These are phyloP conservation scores for Hydraecia micacea DNA, from an alignment of 2,888 invertebrate species.

Conservation along the genomic window DNA sequence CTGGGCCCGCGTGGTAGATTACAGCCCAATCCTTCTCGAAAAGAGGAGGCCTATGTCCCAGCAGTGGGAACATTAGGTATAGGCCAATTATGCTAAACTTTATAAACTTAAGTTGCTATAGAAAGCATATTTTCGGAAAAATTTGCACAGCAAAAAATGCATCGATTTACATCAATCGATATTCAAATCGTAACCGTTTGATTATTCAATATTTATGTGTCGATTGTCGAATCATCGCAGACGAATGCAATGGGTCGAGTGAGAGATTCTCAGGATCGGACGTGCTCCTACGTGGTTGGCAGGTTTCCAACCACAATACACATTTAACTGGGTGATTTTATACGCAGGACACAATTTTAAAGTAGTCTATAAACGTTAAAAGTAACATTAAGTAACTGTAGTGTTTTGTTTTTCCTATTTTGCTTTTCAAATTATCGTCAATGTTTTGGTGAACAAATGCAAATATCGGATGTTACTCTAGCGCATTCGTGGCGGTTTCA, in stretches of 20 bases:
- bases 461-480: conserved; percentile 45
- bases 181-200: conserved; percentile 64
- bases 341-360: conserved; percentile 86
- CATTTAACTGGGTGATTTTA: conserved; percentile 84
- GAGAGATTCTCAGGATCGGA: conserved; percentile 83
- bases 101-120: too few relatives aligned
- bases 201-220: conserved; percentile 81
- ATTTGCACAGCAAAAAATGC: conserved; percentile 16
- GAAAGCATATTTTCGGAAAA: neutral
- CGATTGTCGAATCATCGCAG: conserved; percentile 81
- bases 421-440: conserved; percentile 59
- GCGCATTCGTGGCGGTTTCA: conserved; percentile 34
- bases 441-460: conserved; percentile 54
- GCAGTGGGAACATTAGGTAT: neutral
- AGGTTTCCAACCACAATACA: conserved; percentile 84
- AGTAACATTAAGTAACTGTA: conserved; percentile 81
- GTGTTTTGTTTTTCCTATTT: conserved; percentile 73
- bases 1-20: neutral
- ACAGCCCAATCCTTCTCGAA: neutral
- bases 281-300: conserved; percentile 82
- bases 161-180: conserved; percentile 36
- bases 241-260: conserved; percentile 75
- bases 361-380: conserved; percentile 85
- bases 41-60: neutral
- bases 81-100: neutral